A percentile compares a stretch with the other conserved stretches of the same genome.
Conservation (phyloP, 2,797 vertebrate species). For the Staurois parvus region DNA sequence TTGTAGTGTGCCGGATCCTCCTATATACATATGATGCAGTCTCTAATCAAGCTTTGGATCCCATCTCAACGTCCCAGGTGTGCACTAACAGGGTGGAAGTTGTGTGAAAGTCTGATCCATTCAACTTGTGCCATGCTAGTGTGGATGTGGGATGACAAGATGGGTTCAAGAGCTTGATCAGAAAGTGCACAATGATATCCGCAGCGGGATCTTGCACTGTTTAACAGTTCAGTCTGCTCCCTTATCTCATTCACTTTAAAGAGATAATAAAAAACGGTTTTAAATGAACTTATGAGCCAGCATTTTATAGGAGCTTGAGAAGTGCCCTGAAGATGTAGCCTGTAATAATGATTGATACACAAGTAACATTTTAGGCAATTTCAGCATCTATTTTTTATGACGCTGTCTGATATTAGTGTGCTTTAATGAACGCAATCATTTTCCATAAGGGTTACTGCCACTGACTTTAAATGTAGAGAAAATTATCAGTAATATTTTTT, state of each 20-base stretch:
- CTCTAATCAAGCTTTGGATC: no score
- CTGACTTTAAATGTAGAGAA: not conserved
- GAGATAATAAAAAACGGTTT: not conserved
- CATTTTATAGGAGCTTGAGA: not conserved
- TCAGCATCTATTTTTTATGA: conserved; percentile 22
- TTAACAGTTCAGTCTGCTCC: not conserved
- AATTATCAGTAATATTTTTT: not conserved
- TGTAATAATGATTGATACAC: conserved; percentile 12
- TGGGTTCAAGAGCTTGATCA: no score
- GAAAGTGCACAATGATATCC: no score
- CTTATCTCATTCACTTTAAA: not conserved
- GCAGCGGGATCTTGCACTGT: not conserved
- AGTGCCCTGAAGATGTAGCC: conserved; percentile 11
- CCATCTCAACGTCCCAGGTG: no score
- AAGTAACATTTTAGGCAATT: conserved; percentile 20
- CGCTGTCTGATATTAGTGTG: not conserved
- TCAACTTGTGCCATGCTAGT: no score
- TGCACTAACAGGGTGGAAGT: no score
- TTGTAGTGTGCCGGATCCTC: no score
- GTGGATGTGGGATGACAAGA: no score
- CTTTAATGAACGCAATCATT: not conserved
- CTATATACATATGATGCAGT: no score
- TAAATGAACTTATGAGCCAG: conserved; percentile 5
- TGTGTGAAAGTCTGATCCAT: no score
- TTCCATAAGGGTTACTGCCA: not conserved